Percentiles rank a stretch among this genome's conserved stretches.
These are phyloP conservation scores for Pseudomyrmex dendroicus DNA, from an alignment of 1,140 invertebrate species.

Conservation along the genomic window DNA sequence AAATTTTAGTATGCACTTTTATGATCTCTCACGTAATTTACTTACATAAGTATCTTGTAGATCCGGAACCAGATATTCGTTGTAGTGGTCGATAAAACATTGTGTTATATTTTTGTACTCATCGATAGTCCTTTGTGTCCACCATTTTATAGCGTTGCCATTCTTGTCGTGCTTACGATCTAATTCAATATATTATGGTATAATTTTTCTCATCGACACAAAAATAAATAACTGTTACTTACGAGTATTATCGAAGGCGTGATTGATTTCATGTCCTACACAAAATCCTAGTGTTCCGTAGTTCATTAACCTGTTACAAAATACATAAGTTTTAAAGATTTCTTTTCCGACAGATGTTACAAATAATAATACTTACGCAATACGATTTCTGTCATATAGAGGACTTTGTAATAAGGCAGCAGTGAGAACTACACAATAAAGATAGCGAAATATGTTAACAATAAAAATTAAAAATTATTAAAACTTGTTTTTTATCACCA, in stretches of 20 bases:
- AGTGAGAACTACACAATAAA: conserved; percentile 12
- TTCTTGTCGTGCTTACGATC: conserved; percentile 19
- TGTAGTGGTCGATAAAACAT: conserved; percentile 21
- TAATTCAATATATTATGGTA: background rate
- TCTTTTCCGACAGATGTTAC: background rate
- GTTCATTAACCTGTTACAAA: background rate
- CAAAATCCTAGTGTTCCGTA: background rate
- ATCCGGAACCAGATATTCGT: background rate
- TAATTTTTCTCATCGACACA: background rate
- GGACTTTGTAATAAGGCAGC: conserved; percentile 19
- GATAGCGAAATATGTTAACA: background rate
- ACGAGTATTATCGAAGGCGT: background rate
- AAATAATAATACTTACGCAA: conserved; percentile 10
- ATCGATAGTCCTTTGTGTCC: background rate
- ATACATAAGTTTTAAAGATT: background rate
- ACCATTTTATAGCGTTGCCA: conserved; percentile 22
- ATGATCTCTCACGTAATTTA: background rate
- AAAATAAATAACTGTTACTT: background rate
- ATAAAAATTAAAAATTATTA: background rate
- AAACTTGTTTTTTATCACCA: background rate
- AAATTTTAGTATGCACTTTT: too few species aligned
- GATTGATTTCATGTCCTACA: conserved; percentile 18
- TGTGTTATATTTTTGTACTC: background rate
- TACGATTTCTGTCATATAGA: background rate
- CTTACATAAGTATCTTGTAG: background rate